Evolutionary conservation across 2,888 invertebrate genomes (phyloP), one percentile per base, ranked within the genome.

Genomic region (Harpagoxenus sublaevis): DNA sequence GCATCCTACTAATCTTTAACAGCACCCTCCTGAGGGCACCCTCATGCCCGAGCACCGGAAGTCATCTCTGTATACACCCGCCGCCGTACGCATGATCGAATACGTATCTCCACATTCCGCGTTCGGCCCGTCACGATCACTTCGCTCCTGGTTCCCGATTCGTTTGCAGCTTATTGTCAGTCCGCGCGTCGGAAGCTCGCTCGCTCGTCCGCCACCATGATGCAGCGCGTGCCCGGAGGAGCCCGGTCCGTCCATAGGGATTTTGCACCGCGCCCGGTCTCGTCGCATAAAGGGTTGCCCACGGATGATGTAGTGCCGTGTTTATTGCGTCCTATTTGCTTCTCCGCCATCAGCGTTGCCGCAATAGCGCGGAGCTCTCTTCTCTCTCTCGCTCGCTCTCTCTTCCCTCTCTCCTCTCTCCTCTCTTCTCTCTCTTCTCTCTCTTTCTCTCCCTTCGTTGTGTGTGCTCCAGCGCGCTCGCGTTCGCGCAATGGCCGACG

Each of bases 281-380:
- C 89, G 83, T 81, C 89, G 92, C 86, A 90, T 92, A 93, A 93
- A 93, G 93, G 93, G 91, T 91, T 92, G 92, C 88, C 83, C 91
- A 89, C 87, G 91, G 91, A 93, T 93, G 92, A 93, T 92, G 89
- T 91, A 93, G 92, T 91, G 85, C 90, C 89, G 90, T 92, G 93
- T 93, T 93, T 93, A 93, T 93, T 92, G 92, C 92, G 92, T 93
- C 89, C 89, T 90, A 90, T 91, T 90, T 90, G 91, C 91, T 90
- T 83, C 91, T 90, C 85, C 79, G 86, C 91, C 88, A 89, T 89
- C 89, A 88, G 65, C 73, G 82, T 88, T 83, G 91, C 91, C 89
- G 89, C 89, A 90, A 90, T 89, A 90, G 91, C 90, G 86, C 82
- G 55, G 68, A 51, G 62, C 70, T 81, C 45, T 66, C 65, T 77